Percentiles rank a stretch among this genome's conserved stretches.
Evolutionary conservation across 2,113 vertebrate genomes (phyloP).

Genomic region (Neolamprologus sp.): DNA sequence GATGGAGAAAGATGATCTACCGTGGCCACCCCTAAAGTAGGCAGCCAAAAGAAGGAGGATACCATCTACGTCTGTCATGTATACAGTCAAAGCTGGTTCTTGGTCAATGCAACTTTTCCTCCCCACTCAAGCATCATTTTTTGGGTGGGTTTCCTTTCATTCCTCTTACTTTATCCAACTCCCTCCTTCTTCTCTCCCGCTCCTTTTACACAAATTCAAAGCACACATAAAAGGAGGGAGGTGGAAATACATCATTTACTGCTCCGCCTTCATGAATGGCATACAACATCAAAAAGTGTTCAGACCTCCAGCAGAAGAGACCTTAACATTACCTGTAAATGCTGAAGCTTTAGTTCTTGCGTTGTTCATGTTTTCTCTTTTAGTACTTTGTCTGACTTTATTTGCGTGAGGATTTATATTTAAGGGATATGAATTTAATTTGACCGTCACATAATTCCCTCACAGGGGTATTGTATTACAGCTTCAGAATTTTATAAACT

Average conservation of each 20-base stretch:
- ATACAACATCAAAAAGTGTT: neutral
- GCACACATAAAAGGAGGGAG: neutral
- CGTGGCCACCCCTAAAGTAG: neutral
- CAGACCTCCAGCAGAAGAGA: neutral
- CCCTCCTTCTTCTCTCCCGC: neutral
- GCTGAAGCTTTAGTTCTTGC: neutral
- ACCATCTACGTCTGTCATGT: neutral
- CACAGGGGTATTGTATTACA: neutral
- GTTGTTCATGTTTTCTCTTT: neutral
- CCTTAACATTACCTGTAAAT: neutral
- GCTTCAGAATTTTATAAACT: neutral
- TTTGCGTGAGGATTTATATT: neutral
- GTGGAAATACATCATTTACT: neutral
- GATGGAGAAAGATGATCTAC: neutral
- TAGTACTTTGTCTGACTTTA: neutral
- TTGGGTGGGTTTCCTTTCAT: neutral
- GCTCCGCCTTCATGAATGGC: neutral
- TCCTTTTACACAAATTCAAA: neutral
- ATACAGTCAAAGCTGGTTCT: neutral
- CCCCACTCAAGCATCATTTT: neutral
- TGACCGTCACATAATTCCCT: neutral
- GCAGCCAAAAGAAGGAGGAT: neutral
- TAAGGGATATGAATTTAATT: neutral
- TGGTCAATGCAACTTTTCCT: neutral
- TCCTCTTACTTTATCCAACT: neutral